phyloP scores from a whole-genome alignment of 2,888 invertebrate genomes.

The Xanthorhoe designata region DNA sequence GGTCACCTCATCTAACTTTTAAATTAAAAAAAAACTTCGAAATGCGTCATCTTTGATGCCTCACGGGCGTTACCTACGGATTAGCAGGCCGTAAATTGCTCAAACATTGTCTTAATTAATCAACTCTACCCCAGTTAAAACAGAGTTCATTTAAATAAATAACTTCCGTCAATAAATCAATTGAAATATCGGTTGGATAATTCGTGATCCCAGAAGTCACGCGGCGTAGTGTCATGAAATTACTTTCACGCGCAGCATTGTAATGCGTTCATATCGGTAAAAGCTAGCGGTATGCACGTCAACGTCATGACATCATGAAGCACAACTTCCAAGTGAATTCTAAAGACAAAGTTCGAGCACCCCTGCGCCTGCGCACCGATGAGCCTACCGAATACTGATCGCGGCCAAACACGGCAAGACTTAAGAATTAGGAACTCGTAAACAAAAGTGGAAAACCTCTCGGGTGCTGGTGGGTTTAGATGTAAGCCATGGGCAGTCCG shows the following conservation, averaged over 20 bases:
- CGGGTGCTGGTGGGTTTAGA: conserved; percentile 80
- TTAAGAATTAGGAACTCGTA: conserved; percentile 52
- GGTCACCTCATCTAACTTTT: conserved; percentile 47
- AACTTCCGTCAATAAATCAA: background rate
- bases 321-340: background rate
- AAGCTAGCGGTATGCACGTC: background rate
- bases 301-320: background rate
- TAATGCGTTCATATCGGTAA: background rate
- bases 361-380: conserved; percentile 47
- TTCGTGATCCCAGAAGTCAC: background rate
- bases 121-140: background rate
- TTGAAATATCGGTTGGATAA: background rate
- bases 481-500: conserved; percentile 95
- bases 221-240: background rate
- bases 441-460: conserved; percentile 54
- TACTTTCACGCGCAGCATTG: background rate
- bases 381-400: conserved; percentile 39
- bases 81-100: background rate
- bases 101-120: background rate
- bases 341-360: background rate
- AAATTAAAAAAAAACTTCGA: conserved; percentile 59
- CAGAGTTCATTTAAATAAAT: background rate
- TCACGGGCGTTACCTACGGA: conserved; percentile 2
- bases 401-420: conserved; percentile 65
- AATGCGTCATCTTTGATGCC: conserved; percentile 81